Evolutionary conservation across 2,888 invertebrate genomes (phyloP).

Genomic region (Taenaris catops): DNA sequence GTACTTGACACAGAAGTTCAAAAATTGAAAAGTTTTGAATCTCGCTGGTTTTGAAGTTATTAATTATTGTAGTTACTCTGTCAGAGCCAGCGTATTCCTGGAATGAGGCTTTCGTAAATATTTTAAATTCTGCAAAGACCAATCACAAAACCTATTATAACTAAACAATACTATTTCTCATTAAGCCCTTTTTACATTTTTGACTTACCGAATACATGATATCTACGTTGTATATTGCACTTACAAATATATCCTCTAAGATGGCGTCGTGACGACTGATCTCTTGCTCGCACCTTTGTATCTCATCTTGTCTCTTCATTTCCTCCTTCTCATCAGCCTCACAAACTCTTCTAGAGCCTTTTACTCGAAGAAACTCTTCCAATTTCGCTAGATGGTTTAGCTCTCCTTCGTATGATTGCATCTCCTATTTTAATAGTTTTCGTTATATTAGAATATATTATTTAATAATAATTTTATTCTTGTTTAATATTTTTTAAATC

Average conservation of each 20-base stretch:
- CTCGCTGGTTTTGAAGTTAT: conserved; percentile 44
- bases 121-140: too few relatives aligned
- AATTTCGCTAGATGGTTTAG: conserved; percentile 91
- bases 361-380: conserved; percentile 90
- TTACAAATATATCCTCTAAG: conserved; percentile 85
- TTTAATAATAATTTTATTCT: too few relatives aligned
- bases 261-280: conserved; percentile 85
- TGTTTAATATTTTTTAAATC: too few relatives aligned
- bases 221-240: conserved; percentile 25
- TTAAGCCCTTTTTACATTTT: too few relatives aligned
- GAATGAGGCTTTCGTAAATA: conserved; percentile 1
- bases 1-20: conserved; percentile 55
- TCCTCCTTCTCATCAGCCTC: conserved; percentile 87
- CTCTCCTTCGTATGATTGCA: conserved; percentile 91
- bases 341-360: conserved; percentile 87
- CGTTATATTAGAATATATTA: too few relatives aligned
- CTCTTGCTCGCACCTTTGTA: conserved; percentile 84
- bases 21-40: conserved; percentile 66
- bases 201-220: too few relatives aligned
- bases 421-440: conserved; percentile 81
- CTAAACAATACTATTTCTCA: too few relatives aligned
- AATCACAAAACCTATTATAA: too few relatives aligned
- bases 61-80: conserved; percentile 41
- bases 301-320: conserved; percentile 83
- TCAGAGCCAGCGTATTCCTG: conserved; percentile 52